phyloP scores from a whole-genome alignment of 2,888 invertebrate species.

The Plagiodera versicolora region DNA sequence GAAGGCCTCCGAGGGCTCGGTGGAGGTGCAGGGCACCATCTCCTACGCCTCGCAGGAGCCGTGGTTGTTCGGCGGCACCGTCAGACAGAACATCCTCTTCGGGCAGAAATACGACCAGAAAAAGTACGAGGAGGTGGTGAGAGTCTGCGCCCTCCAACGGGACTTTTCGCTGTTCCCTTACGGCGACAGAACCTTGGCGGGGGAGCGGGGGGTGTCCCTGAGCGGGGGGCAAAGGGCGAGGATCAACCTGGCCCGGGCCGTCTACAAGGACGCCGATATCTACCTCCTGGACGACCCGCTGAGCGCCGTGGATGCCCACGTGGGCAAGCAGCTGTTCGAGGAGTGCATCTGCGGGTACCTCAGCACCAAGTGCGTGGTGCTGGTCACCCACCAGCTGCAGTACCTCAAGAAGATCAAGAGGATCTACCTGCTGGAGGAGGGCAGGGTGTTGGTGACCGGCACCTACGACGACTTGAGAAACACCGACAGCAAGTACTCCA shows the following conservation, averaged over 20 bases:
- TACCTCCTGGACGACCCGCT: constrained; percentile 88
- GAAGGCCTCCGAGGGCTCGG: constrained; percentile 63
- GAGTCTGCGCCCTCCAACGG: constrained; percentile 68
- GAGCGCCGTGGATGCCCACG: constrained; percentile 87
- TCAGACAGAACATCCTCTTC: constrained; percentile 91
- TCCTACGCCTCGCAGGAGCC: constrained; percentile 84
- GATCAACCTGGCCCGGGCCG: constrained; percentile 80
- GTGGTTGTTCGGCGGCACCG: constrained; percentile 78
- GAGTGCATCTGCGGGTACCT: constrained; percentile 69
- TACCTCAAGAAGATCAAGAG: constrained; percentile 61
- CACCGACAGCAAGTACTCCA: constrained; percentile 72
- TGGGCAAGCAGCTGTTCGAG: constrained; percentile 84
- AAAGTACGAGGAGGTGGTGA: constrained; percentile 67
- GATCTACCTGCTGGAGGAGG: constrained; percentile 61
- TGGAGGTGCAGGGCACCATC: constrained; percentile 68
- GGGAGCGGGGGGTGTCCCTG: constrained; percentile 69
- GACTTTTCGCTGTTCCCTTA: constrained; percentile 75
- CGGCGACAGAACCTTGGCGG: constrained; percentile 80
- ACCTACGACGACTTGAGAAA: constrained; percentile 70
- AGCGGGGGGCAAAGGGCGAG: constrained; percentile 84
- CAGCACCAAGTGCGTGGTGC: constrained; percentile 66
- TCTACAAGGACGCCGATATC: constrained; percentile 78
- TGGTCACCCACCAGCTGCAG: constrained; percentile 75
- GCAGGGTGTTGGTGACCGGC: constrained; percentile 61
- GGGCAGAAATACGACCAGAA: constrained; percentile 72